Evolutionary conservation across 2,888 invertebrate species (phyloP).

Genomic region (Celastrina argiolus): DNA sequence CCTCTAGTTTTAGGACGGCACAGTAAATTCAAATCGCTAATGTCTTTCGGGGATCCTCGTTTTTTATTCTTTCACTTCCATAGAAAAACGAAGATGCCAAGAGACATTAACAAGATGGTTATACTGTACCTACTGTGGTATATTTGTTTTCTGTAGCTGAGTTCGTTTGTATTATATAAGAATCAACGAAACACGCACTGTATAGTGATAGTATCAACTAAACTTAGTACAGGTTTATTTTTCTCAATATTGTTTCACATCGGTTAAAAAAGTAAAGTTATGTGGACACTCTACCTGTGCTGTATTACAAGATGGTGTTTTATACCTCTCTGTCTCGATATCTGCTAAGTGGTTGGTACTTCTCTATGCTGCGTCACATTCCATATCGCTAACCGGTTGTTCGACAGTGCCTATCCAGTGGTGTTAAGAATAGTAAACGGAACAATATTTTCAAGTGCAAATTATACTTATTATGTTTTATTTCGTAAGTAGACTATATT

Average conservation of each 20-base stretch:
- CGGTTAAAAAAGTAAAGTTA: too few species aligned
- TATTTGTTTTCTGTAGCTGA: slow-evolving; percentile 38
- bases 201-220: slow-evolving; percentile 31
- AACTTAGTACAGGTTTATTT: slow-evolving; percentile 29
- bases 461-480: slow-evolving; percentile 53
- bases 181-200: slow-evolving; percentile 34
- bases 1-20: slow-evolving; percentile 37
- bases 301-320: not conserved
- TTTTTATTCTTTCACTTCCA: too few species aligned
- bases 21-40: too few species aligned
- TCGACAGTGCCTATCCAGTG: slow-evolving; percentile 35
- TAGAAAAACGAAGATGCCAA: too few species aligned
- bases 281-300: too few species aligned
- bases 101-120: too few species aligned
- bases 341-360: slow-evolving; percentile 39
- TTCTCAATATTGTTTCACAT: not conserved
- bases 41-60: too few species aligned
- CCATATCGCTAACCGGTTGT: slow-evolving; percentile 59
- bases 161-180: slow-evolving; percentile 35
- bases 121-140: slow-evolving; percentile 30
- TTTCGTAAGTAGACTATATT: slow-evolving; percentile 68
- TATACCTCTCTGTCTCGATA: not conserved
- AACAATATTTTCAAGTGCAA: slow-evolving; percentile 65
- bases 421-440: slow-evolving; percentile 57
- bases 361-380: slow-evolving; percentile 64